Evolutionary conservation across 2,888 invertebrate species (phyloP).

Genomic region (Cotesia congregata): DNA sequence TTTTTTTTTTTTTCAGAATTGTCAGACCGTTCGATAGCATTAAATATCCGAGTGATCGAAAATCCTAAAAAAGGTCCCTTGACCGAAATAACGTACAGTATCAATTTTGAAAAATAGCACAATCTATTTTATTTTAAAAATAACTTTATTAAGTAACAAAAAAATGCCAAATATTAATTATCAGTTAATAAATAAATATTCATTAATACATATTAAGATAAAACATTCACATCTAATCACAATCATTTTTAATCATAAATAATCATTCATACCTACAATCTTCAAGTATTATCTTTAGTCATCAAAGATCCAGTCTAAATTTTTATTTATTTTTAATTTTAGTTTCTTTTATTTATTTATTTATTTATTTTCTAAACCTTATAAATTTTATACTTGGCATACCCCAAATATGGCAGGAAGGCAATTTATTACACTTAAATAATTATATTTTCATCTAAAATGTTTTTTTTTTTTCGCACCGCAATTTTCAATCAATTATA

Average conservation of each 20-base stretch:
- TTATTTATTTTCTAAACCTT: constrained; percentile 67
- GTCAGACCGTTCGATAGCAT: constrained; percentile 41
- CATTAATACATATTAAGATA: no score
- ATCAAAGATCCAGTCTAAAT: constrained; percentile 52
- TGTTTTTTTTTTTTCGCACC: constrained; percentile 31
- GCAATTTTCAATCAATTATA: not conserved
- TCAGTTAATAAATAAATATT: no score
- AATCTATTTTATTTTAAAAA: constrained; percentile 45
- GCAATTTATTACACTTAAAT: constrained; percentile 73
- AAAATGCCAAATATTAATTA: constrained; percentile 26
- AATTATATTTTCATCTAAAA: constrained; percentile 66
- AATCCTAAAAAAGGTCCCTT: constrained; percentile 47
- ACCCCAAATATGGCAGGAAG: constrained; percentile 78
- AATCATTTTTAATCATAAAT: constrained; percentile 45
- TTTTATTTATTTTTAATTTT: constrained; percentile 37
- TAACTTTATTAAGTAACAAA: constrained; percentile 49
- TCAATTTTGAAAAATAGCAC: constrained; percentile 69
- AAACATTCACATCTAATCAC: constrained; percentile 45
- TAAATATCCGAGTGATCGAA: constrained; percentile 42
- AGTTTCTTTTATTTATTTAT: constrained; percentile 48
- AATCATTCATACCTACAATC: constrained; percentile 42
- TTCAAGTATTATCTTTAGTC: constrained; percentile 47
- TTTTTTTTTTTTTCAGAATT: constrained; percentile 42
- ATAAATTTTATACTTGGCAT: constrained; percentile 73
- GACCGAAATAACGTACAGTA: constrained; percentile 44